Evolutionary conservation across 2,888 invertebrate genomes (phyloP), one percentile per base, ranked within the genome.

Genomic region (Drosophila vallismaia): DNA sequence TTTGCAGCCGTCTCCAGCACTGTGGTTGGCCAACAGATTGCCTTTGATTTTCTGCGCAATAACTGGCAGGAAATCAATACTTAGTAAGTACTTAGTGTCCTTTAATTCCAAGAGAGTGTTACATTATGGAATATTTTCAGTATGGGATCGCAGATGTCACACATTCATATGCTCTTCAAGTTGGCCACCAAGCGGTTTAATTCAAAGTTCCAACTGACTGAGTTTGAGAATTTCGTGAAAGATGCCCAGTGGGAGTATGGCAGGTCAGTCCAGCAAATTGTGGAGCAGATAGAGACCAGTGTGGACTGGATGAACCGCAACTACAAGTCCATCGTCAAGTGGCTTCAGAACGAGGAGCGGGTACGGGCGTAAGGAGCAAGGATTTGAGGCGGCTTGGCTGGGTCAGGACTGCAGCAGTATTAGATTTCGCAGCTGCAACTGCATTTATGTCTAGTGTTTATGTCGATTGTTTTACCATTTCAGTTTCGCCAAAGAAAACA

Each of bases 231-330:
- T 46, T 97, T 97, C 88, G 93, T 95, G 1, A 91, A 92, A 0
- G 93, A 93, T 56, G 94, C 94, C 58, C 92, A 93, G 63, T 93
- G 94, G 45, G 95, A 96, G 62, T 92, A 96, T 10, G 95, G 96
- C 0, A 92, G 97, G 71, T 94, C 96, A 0, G 94, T 96, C 0
- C 94, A 95, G 67, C 97, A 97, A 91, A 94, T 96, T 0, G 91
- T 97, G 7, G 98, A 98, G 88, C 94, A 95, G 54, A 95, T 95
- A 0, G 94, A 95, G 76, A 94, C 95, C 3, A 97, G 97, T 89
- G 95, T 97, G 0, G 94, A 94, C 75, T 98, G 98, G 98, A 95
- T 96, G 94, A 92, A 94, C 54, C 93, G 92, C 49, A 96, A 97
- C 92, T 96, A 95, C 88, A 92, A 94, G 55, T 93, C 93, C 2